Evolutionary conservation across 1,140 invertebrate species (phyloP), one percentile per base, ranked within the genome.

Genomic region (Heterodera carotae): DNA sequence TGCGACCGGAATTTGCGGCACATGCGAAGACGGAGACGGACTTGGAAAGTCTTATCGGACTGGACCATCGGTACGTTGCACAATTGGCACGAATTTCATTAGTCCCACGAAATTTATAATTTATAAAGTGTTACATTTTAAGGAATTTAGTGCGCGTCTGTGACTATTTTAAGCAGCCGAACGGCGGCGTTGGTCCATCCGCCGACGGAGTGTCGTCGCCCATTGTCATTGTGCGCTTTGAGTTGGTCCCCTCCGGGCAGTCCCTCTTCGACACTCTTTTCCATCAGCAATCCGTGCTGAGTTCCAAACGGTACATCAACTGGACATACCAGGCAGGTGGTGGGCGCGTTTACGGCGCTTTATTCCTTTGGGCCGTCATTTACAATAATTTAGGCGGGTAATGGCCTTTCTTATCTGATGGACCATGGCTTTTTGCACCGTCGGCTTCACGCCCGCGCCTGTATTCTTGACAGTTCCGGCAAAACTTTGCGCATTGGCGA

Each of bases 1-100:
- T 75, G 29, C 72, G 72, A n/a, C 18, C 15, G 31, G 72, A 75
- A 33, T 75, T 75, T 39, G 31, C 66, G 2, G 36, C 27, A 22
- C 33, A 8, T 22, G 31, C 27, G 33, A 18, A 75, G 29, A 25
- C 67, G 29, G 72, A 75, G 15, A 36, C 60, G 29, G 72, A 75
- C 43, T 69, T 75, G 59, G 72, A 75, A n/a, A 25, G 56, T 31
- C 33, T 75, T 27, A 75, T 69, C 43, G 72, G 71, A 43, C 18
- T 75, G 43, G 67, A 75, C 43, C 34, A 75, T 69, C 60, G 72
- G 72, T 75, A 2, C 2, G 53, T 73, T 68, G 53, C 29, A 62
- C n/a, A 60, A 59, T 29, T 12, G 29, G 71, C 34, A 31, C 71
- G 53, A 73, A 36, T 69, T 36, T 36, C 10, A 33, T 69, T n/a